Evolutionary conservation across 2,113 vertebrate genomes (phyloP).

Genomic region (Motacilla alba): DNA sequence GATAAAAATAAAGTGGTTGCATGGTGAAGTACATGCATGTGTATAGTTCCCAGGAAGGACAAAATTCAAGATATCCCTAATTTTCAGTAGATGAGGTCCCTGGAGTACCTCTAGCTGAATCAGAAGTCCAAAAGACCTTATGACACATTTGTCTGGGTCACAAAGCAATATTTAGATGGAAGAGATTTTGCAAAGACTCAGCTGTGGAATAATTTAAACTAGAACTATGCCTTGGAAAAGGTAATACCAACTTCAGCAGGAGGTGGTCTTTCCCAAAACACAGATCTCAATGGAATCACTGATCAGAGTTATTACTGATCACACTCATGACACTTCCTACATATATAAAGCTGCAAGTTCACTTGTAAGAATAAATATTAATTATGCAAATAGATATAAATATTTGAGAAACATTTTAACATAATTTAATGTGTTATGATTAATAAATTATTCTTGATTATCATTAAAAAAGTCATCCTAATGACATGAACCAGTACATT

Average conservation of each 20-base stretch:
- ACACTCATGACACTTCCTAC: not conserved
- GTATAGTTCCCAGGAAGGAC: not conserved
- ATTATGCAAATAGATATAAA: not conserved
- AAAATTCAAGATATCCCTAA: not conserved
- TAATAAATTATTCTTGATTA: conserved; percentile 16
- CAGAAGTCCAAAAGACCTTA: not conserved
- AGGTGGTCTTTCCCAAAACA: not conserved
- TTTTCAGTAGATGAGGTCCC: not conserved
- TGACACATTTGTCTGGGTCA: not conserved
- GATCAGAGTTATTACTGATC: not conserved
- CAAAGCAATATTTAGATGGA: not conserved
- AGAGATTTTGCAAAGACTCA: not conserved
- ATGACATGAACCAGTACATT: not conserved
- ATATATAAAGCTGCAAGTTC: not conserved
- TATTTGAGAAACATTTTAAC: not conserved
- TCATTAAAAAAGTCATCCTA: not conserved
- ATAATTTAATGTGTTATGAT: not conserved
- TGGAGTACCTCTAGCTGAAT: not conserved
- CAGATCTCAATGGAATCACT: not conserved
- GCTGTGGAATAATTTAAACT: not conserved
- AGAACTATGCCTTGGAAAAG: not conserved
- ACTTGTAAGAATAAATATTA: not conserved
- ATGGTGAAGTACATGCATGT: not conserved
- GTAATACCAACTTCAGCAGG: not conserved
- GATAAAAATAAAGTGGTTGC: not conserved